Evolutionary conservation across 2,888 invertebrate species (phyloP).

Genomic region (Sminthurides aquaticus): DNA sequence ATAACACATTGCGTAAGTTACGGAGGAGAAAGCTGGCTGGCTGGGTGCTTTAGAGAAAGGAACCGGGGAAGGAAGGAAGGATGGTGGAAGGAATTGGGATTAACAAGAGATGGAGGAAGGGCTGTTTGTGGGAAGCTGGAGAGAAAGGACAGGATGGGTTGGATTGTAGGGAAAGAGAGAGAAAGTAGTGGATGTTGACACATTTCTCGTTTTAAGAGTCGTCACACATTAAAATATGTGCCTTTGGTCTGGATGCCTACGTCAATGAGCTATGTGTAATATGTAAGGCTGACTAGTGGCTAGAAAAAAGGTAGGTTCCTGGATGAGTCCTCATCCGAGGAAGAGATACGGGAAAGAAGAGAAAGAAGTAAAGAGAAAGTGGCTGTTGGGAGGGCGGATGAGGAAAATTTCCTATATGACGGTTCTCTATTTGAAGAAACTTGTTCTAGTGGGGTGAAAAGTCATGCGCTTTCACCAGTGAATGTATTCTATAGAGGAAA

Average conservation of each 20-base stretch:
- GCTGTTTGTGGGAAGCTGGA: too few relatives aligned
- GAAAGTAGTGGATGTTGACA: background rate
- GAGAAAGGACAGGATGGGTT: too few relatives aligned
- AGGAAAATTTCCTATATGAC: background rate
- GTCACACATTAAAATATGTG: background rate
- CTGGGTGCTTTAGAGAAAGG: background rate
- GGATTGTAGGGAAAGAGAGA: too few relatives aligned
- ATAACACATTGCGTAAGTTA: background rate
- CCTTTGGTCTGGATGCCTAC: background rate
- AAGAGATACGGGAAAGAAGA: too few relatives aligned
- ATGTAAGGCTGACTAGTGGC: too few relatives aligned
- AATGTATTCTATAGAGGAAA: too few relatives aligned
- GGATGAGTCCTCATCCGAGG: too few relatives aligned
- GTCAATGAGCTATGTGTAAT: background rate
- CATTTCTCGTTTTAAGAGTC: background rate
- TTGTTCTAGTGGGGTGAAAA: constrained; percentile 12
- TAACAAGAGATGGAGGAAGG: too few relatives aligned
- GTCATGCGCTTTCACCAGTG: constrained; percentile 18
- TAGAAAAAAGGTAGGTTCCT: too few relatives aligned
- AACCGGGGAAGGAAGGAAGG: background rate
- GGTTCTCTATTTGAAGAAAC: background rate
- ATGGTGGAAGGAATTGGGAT: too few relatives aligned
- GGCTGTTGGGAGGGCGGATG: background rate
- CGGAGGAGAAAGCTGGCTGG: background rate
- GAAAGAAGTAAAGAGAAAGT: too few relatives aligned